These are phyloP conservation scores for Dicyrtomina minuta DNA, from an alignment of 2,888 invertebrate species.

Conservation along the genomic window DNA sequence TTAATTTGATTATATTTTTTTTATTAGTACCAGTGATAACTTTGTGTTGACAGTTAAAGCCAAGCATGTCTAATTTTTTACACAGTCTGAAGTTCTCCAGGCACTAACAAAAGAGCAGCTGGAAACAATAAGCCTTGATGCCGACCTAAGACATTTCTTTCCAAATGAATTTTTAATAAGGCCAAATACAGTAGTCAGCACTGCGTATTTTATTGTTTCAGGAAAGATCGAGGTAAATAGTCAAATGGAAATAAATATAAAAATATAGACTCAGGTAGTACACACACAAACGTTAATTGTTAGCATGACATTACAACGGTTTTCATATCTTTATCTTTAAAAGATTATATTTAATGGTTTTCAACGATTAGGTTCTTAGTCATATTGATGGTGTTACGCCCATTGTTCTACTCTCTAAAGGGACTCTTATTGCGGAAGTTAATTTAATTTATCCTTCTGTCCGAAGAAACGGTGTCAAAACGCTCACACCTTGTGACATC, in stretches of 20 bases:
- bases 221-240: slow-evolving; percentile 34
- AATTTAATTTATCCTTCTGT: slow-evolving; percentile 30
- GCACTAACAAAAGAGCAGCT: slow-evolving; percentile 22
- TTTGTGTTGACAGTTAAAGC: too few relatives aligned
- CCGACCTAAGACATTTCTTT: slow-evolving; percentile 24
- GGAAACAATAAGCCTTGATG: slow-evolving; percentile 20
- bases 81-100: slow-evolving; percentile 34
- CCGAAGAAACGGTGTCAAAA: slow-evolving; percentile 34
- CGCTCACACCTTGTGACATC: slow-evolving; percentile 35
- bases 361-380: slow-evolving; percentile 27
- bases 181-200: slow-evolving; percentile 24
- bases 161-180: slow-evolving; percentile 37
- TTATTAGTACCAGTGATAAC: neutral
- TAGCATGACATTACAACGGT: too few relatives aligned
- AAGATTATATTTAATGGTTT: too few relatives aligned
- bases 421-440: slow-evolving; percentile 34
- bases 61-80: too few relatives aligned
- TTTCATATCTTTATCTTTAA: too few relatives aligned
- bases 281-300: too few relatives aligned
- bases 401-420: slow-evolving; percentile 26
- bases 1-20: neutral
- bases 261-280: too few relatives aligned
- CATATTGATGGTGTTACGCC: slow-evolving; percentile 26
- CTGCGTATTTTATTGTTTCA: slow-evolving; percentile 28
- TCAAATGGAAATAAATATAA: too few relatives aligned